A percentile compares a stretch with the other conserved stretches of the same genome.
These are phyloP conservation scores for Tachysurus vachellii DNA, from an alignment of 2,113 vertebrate genomes.

Conservation along the genomic window DNA sequence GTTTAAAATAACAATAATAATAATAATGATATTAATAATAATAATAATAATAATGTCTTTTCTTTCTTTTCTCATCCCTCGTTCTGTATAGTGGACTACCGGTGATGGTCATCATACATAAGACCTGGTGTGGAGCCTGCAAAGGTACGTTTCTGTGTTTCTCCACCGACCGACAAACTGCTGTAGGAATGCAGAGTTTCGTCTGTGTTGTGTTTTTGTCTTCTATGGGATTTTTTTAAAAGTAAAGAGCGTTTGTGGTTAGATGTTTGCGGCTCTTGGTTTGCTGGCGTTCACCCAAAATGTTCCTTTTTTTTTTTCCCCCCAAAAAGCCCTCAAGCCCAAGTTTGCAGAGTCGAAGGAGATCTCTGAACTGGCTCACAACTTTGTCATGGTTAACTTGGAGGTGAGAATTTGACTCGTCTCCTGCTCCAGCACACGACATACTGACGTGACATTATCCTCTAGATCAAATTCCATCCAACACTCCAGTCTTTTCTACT, in stretches of 20 bases:
- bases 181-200: background rate
- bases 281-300: background rate
- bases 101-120: constrained; percentile 95
- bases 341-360: constrained; percentile 97
- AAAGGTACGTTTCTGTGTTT: constrained; percentile 78
- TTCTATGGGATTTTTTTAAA: background rate
- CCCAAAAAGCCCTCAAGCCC: constrained; percentile 86
- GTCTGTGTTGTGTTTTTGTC: background rate
- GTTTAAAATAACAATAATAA: background rate
- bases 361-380: constrained; percentile 95
- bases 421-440: no score
- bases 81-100: constrained; percentile 82
- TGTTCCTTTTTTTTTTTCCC: background rate
- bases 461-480: background rate
- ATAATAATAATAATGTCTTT: background rate
- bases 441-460: no score
- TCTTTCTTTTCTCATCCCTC: background rate
- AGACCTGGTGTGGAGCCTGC: constrained; percentile 98
- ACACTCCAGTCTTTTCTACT: no score
- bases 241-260: background rate
- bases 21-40: no score
- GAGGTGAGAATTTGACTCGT: constrained; percentile 77
- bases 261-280: background rate
- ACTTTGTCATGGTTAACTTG: constrained; percentile 97
- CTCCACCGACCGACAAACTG: background rate